Percentiles rank a stretch among this genome's conserved stretches.
These are phyloP conservation scores for Urosaurus nigricauda DNA, from an alignment of 2,797 vertebrate genomes.

Conservation along the genomic window DNA sequence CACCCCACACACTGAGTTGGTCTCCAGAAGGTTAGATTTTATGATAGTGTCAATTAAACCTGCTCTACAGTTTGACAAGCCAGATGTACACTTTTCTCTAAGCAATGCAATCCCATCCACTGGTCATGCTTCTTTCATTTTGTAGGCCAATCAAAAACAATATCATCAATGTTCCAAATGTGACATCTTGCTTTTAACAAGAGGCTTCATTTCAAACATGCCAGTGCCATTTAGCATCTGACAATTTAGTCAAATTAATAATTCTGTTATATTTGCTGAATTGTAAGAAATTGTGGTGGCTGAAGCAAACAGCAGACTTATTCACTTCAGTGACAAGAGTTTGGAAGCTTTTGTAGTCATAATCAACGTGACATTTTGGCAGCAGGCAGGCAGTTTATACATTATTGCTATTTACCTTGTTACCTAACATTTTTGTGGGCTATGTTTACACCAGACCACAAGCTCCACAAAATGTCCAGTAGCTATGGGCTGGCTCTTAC, in stretches of 20 bases:
- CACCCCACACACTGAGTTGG: constrained; percentile 28
- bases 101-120: constrained; percentile 41
- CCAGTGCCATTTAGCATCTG: constrained; percentile 32
- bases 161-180: constrained; percentile 19
- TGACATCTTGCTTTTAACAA: constrained; percentile 22
- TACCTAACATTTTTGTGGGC: neutral
- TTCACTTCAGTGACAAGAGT: constrained; percentile 10
- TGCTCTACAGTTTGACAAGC: constrained; percentile 39
- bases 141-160: constrained; percentile 53
- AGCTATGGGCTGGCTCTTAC: no score
- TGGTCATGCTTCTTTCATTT: constrained; percentile 50
- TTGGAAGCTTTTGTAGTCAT: constrained; percentile 24
- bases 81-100: constrained; percentile 57
- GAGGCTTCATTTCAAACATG: neutral
- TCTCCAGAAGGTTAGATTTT: constrained; percentile 62
- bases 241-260: constrained; percentile 4
- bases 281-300: neutral
- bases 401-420: neutral
- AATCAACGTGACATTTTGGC: neutral
- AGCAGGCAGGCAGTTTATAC: neutral
- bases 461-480: no score
- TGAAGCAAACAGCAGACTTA: neutral
- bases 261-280: constrained; percentile 38
- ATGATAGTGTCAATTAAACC: constrained; percentile 45
- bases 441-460: neutral